These are phyloP conservation scores for Epizoanthus rinbou DNA, from an alignment of 92 coral and sea anemone species.

Conservation along the genomic window DNA sequence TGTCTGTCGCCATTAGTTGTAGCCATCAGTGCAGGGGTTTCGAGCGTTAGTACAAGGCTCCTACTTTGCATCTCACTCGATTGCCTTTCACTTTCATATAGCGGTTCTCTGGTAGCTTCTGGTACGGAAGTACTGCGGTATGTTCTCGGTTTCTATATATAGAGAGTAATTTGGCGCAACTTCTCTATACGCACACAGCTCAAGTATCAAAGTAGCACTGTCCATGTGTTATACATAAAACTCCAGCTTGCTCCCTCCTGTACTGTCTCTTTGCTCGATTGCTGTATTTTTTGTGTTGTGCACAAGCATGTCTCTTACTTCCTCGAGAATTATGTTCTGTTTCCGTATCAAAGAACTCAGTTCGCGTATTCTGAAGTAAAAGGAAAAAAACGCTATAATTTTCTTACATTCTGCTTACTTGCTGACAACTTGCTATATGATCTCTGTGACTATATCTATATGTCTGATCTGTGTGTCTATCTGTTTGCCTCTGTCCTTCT, in stretches of 20 bases:
- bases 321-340: conserved; percentile 27
- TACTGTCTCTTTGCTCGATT: conserved; percentile 24
- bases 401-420: background rate
- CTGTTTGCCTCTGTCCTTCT: too few species aligned
- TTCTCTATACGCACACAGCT: too few species aligned
- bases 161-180: too few species aligned
- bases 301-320: conserved; percentile 27
- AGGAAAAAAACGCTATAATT: background rate
- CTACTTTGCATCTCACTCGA: too few species aligned
- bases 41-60: too few species aligned
- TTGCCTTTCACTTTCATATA: too few species aligned
- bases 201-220: background rate
- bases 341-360: conserved; percentile 33
- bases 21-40: too few species aligned
- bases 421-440: background rate
- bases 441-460: background rate
- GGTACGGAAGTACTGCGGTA: too few species aligned
- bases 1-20: too few species aligned
- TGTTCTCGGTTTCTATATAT: too few species aligned
- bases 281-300: conserved; percentile 4
- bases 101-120: too few species aligned
- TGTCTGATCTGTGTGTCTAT: too few species aligned
- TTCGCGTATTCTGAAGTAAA: conserved; percentile 31
- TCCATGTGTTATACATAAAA: background rate
- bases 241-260: conserved; percentile 27